Conservation (phyloP, 1,140 invertebrate species). For the Drosophila lacteicornis region DNA sequence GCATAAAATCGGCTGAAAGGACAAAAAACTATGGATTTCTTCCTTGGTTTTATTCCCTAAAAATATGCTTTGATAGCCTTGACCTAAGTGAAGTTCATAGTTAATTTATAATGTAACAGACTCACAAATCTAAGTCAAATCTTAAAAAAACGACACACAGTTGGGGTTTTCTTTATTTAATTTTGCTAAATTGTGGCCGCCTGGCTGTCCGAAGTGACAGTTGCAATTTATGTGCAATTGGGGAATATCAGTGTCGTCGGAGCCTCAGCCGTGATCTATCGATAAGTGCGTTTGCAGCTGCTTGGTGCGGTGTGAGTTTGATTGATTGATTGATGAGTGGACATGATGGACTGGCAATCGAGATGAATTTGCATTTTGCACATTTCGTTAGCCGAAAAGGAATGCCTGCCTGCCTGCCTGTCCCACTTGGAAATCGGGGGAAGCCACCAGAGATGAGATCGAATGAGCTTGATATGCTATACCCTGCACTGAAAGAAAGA, state of each 20-base stretch:
- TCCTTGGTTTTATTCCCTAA: neutral
- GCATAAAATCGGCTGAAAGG: neutral
- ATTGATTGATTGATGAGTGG: slow-evolving; percentile 59
- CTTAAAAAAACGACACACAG: neutral
- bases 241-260: slow-evolving; percentile 50
- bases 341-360: slow-evolving; percentile 39
- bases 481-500: slow-evolving; percentile 9
- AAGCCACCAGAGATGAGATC: slow-evolving; percentile 36
- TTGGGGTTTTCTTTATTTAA: slow-evolving; percentile 3
- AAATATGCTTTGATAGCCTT: neutral
- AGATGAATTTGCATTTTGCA: slow-evolving; percentile 55
- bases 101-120: no score
- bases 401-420: slow-evolving; percentile 11
- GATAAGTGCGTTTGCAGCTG: slow-evolving; percentile 40
- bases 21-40: neutral
- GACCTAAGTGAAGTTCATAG: neutral
- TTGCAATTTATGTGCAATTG: slow-evolving; percentile 61
- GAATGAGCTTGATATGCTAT: slow-evolving; percentile 24
- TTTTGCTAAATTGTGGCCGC: slow-evolving; percentile 28
- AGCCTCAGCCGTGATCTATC: slow-evolving; percentile 32
- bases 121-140: neutral
- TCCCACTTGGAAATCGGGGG: slow-evolving; percentile 21
- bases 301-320: slow-evolving; percentile 36
- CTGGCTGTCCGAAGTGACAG: slow-evolving; percentile 17
- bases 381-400: slow-evolving; percentile 44